phyloP scores from a whole-genome alignment of 2,797 vertebrate species.

The Chiloscyllium punctatum region DNA sequence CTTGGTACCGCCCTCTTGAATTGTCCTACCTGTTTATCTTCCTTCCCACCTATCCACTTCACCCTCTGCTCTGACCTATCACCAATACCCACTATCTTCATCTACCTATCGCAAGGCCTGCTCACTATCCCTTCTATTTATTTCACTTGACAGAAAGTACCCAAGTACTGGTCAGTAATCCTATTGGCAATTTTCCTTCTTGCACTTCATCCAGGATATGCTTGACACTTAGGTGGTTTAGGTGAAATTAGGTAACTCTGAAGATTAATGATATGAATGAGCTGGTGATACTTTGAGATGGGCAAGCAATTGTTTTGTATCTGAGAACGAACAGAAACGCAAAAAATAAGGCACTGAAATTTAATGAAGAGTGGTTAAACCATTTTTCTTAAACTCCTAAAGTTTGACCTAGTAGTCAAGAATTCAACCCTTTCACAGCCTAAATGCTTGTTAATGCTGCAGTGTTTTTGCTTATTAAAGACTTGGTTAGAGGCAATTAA shows the following conservation, averaged over 20 bases:
- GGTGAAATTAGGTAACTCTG: neutral
- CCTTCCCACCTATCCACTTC: too few species aligned
- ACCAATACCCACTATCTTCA: too few species aligned
- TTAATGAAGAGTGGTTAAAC: neutral
- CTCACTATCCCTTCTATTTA: neutral
- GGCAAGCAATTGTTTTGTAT: neutral
- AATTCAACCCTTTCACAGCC: too few species aligned
- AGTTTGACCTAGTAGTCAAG: neutral
- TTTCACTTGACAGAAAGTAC: neutral
- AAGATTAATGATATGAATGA: neutral
- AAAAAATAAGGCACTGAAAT: neutral
- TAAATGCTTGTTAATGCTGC: neutral
- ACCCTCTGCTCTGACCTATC: too few species aligned
- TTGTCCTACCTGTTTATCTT: too few species aligned
- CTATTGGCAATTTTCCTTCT: neutral
- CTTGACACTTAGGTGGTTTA: neutral
- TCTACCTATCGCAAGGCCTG: neutral
- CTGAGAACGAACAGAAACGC: neutral
- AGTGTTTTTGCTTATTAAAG: neutral
- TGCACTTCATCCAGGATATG: neutral
- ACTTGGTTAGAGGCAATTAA: neutral
- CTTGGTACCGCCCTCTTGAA: too few species aligned
- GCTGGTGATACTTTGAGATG: neutral
- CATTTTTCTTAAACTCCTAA: neutral
- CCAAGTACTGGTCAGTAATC: neutral